Percentiles rank a stretch among this genome's conserved stretches.
Conservation (phyloP, 2,888 invertebrate species). For the Melieria picta region DNA sequence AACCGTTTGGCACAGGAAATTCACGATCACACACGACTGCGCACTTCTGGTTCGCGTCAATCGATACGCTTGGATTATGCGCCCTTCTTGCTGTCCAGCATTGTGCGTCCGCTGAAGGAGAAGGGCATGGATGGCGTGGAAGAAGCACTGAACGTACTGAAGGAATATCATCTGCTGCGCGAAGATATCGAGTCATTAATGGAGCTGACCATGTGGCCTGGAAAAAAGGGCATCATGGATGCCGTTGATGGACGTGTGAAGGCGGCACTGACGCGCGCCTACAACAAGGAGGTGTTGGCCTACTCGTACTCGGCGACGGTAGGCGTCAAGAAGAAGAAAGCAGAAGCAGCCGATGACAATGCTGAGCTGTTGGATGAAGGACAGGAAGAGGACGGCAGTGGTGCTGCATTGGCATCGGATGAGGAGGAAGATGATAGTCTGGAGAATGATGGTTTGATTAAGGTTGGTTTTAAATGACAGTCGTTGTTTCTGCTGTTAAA, state of each 20-base stretch:
- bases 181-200: slow-evolving; percentile 92
- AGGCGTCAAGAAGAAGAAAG: slow-evolving; percentile 72
- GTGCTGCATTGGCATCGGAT: slow-evolving; percentile 49
- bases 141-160: slow-evolving; percentile 77
- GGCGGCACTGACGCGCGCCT: slow-evolving; percentile 90
- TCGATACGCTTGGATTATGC: slow-evolving; percentile 90
- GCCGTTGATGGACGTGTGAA: slow-evolving; percentile 86
- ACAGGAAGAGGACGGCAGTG: slow-evolving; percentile 57
- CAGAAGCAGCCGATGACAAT: slow-evolving; percentile 64
- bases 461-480: slow-evolving; percentile 56
- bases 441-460: slow-evolving; percentile 81
- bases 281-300: slow-evolving; percentile 84
- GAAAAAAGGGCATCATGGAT: slow-evolving; percentile 79
- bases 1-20: slow-evolving; percentile 85
- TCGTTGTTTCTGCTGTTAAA: not conserved
- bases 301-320: slow-evolving; percentile 80
- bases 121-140: slow-evolving; percentile 78
- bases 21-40: slow-evolving; percentile 84
- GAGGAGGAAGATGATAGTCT: slow-evolving; percentile 71
- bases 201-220: slow-evolving; percentile 88
- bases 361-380: slow-evolving; percentile 66
- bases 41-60: slow-evolving; percentile 82
- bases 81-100: slow-evolving; percentile 77
- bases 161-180: slow-evolving; percentile 84
- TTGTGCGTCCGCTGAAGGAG: slow-evolving; percentile 80